A percentile compares a stretch with the other conserved stretches of the same genome.
These are phyloP conservation scores for Ophthalmolycus amberensis DNA, from an alignment of 2,113 vertebrate genomes.

Conservation along the genomic window DNA sequence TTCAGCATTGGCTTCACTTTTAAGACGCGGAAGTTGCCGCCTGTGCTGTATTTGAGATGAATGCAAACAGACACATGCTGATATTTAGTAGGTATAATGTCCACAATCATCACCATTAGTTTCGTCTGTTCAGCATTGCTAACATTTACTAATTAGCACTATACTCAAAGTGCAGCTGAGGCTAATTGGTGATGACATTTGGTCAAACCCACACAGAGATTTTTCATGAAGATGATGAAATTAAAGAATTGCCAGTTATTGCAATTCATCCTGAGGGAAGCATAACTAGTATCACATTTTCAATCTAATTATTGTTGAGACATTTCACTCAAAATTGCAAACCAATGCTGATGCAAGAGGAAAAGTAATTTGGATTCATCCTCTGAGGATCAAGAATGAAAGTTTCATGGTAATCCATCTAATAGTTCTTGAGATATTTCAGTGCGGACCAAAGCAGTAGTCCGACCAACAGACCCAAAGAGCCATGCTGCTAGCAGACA, in stretches of 20 bases:
- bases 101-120: not conserved
- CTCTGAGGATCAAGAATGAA: not conserved
- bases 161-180: not conserved
- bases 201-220: not conserved
- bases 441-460: not conserved
- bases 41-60: not conserved
- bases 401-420: not conserved
- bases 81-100: not conserved
- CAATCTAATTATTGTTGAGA: not conserved
- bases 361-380: slow-evolving; percentile 1
- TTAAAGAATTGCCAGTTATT: not conserved
- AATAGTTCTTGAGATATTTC: not conserved
- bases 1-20: not conserved
- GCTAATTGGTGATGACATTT: not conserved
- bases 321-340: not conserved
- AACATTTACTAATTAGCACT: not conserved
- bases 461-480: not conserved
- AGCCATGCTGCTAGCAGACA: not conserved
- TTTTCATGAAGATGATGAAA: not conserved
- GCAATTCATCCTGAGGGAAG: not conserved
- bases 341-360: not conserved
- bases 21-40: not conserved
- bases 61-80: not conserved
- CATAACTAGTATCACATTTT: not conserved
- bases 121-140: not conserved